Evolutionary conservation across 2,888 invertebrate species (phyloP).

Genomic region (Phengaris arion): DNA sequence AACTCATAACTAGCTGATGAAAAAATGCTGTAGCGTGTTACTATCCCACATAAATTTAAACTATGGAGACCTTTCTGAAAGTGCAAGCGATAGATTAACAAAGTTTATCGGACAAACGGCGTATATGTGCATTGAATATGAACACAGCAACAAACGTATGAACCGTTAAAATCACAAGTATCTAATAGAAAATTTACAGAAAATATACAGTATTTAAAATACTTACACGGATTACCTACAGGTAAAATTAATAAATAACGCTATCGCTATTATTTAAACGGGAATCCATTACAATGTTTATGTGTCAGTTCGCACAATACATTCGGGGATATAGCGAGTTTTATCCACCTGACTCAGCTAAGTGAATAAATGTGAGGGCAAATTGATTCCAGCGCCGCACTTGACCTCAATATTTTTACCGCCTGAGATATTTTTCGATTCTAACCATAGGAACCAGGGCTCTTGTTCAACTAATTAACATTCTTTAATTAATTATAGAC

Average conservation of each 20-base stretch:
- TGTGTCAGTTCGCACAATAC: conserved; percentile 1
- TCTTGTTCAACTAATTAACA: too few relatives aligned
- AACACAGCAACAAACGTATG: conserved; percentile 4
- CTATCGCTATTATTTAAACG: background rate
- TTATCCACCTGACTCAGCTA: conserved; percentile 21
- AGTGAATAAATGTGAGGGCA: conserved; percentile 28
- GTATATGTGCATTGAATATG: background rate
- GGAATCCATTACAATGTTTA: background rate
- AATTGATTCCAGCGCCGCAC: conserved; percentile 23
- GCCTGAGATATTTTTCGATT: conserved; percentile 27
- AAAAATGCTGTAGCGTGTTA: background rate
- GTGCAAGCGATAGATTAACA: conserved; percentile 17
- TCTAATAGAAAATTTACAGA: too few relatives aligned
- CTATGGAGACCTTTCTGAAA: background rate
- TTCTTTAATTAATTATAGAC: conserved; percentile 19
- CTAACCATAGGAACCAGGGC: background rate
- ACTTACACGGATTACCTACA: background rate
- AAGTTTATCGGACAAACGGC: conserved; percentile 15
- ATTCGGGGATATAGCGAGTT: conserved; percentile 11
- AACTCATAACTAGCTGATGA: background rate
- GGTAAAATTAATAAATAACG: background rate
- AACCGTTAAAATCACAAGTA: too few relatives aligned
- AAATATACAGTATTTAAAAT: too few relatives aligned
- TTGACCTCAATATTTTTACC: conserved; percentile 25
- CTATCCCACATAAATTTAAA: background rate